A percentile compares a stretch with the other conserved stretches of the same genome.
Conservation (phyloP, 2,797 vertebrate species). For the Chaenodraco wilsoni region DNA sequence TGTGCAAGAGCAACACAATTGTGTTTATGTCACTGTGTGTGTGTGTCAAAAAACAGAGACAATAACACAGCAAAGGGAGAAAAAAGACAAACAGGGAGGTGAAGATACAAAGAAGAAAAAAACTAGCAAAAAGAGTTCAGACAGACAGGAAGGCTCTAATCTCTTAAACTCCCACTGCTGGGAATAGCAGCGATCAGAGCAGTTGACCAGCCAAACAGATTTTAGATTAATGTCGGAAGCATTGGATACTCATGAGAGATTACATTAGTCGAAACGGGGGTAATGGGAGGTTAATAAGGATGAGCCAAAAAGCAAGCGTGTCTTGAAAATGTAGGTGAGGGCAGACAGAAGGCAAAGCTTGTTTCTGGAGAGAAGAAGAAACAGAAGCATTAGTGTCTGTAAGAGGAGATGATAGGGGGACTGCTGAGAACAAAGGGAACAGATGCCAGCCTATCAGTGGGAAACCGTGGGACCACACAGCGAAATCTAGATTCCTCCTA, state of each 20-base stretch:
- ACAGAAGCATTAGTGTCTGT: slow-evolving; percentile 59
- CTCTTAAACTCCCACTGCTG: slow-evolving; percentile 8
- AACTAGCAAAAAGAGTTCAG: neutral
- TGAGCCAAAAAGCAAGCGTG: slow-evolving; percentile 56
- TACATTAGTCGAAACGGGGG: slow-evolving; percentile 54
- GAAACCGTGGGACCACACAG: slow-evolving; percentile 69
- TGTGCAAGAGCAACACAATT: slow-evolving; percentile 62
- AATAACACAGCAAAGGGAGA: slow-evolving; percentile 9
- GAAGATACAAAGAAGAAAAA: slow-evolving; percentile 3
- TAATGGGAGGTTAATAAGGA: slow-evolving; percentile 63
- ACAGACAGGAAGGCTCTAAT: slow-evolving; percentile 4
- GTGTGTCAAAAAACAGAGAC: slow-evolving; percentile 8
- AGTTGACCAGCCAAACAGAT: slow-evolving; percentile 54
- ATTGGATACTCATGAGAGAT: slow-evolving; percentile 48
- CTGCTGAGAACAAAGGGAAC: slow-evolving; percentile 69
- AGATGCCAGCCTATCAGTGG: slow-evolving; percentile 78
- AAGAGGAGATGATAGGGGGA: slow-evolving; percentile 66
- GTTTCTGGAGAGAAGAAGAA: slow-evolving; percentile 45
- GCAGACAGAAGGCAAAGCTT: slow-evolving; percentile 46
- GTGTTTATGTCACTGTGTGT: slow-evolving; percentile 52
- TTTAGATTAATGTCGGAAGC: slow-evolving; percentile 39
- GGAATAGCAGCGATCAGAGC: slow-evolving; percentile 46
- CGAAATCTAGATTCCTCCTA: slow-evolving; percentile 73
- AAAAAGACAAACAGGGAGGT: slow-evolving; percentile 11
- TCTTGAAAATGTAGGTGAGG: slow-evolving; percentile 59